Percentiles rank a stretch among this genome's conserved stretches.
Conservation (phyloP, 2,113 vertebrate species). For the Dicentrarchus labrax region DNA sequence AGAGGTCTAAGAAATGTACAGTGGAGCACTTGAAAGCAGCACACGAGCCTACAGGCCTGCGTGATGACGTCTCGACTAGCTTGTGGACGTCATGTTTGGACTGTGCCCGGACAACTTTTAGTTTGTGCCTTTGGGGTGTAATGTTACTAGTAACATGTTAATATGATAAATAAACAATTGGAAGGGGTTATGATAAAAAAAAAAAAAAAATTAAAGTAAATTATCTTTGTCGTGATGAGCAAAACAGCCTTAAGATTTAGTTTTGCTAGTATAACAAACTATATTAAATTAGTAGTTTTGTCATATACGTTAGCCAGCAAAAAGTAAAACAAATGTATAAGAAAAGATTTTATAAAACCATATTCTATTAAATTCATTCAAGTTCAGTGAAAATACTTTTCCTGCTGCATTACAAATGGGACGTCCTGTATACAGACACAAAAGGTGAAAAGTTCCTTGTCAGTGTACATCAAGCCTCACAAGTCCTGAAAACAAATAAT, state of each 20-base stretch:
- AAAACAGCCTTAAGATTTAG: not conserved
- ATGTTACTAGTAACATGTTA: fast-evolving
- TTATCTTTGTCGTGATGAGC: not conserved
- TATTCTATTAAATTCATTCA: not conserved
- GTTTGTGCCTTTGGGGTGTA: not conserved
- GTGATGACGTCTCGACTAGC: not conserved
- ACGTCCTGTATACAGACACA: not conserved
- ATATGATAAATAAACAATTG: no score
- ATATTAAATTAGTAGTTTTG: not conserved
- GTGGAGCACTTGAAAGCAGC: constrained; percentile 29
- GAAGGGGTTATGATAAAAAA: no score
- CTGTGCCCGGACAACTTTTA: not conserved
- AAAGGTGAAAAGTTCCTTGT: constrained; percentile 20
- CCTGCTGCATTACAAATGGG: not conserved
- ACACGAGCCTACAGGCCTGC: not conserved
- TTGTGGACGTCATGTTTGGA: not conserved
- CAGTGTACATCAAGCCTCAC: not conserved
- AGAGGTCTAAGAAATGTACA: not conserved
- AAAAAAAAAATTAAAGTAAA: not conserved
- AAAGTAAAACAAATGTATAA: not conserved
- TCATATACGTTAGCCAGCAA: not conserved
- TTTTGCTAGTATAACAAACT: not conserved
- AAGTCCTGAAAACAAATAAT: constrained; percentile 45
- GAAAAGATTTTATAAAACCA: no score
- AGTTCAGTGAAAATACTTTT: no score